Percentiles rank a stretch among this genome's conserved stretches.
Conservation (phyloP, 1,140 invertebrate species). For the Drosophila punjabiensis region DNA sequence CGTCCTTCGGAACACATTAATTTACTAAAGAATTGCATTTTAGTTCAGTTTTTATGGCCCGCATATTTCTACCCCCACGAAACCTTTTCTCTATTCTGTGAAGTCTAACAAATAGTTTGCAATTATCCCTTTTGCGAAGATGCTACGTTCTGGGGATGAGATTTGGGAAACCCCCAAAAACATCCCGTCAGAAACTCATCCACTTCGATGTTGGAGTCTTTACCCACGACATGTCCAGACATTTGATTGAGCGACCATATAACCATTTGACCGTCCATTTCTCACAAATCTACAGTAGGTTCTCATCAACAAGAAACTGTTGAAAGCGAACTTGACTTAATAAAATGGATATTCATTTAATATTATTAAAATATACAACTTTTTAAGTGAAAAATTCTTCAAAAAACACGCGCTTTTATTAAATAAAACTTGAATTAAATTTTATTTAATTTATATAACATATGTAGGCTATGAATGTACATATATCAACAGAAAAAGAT, state of each 20-base stretch:
- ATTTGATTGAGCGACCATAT: constrained; percentile 46
- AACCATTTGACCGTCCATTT: constrained; percentile 26
- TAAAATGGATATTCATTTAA: not conserved
- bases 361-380: not conserved
- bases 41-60: constrained; percentile 43
- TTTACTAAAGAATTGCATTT: constrained; percentile 50
- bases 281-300: constrained; percentile 23
- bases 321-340: not conserved
- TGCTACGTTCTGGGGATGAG: not conserved
- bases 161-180: not conserved
- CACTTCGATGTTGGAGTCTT: not conserved
- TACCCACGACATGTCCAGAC: constrained; percentile 14
- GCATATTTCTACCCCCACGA: constrained; percentile 17
- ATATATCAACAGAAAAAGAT: no score
- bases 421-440: no score
- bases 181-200: constrained; percentile 3
- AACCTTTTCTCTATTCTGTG: constrained; percentile 5
- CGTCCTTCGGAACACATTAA: constrained; percentile 30
- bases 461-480: no score
- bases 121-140: constrained; percentile 32
- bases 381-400: no score
- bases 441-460: no score
- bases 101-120: constrained; percentile 43
- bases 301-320: not conserved
- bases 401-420: no score